Evolutionary conservation across 2,113 vertebrate species (phyloP), one percentile per base, ranked within the genome.

Genomic region (Sinocyclocheilus anshuiensis): DNA sequence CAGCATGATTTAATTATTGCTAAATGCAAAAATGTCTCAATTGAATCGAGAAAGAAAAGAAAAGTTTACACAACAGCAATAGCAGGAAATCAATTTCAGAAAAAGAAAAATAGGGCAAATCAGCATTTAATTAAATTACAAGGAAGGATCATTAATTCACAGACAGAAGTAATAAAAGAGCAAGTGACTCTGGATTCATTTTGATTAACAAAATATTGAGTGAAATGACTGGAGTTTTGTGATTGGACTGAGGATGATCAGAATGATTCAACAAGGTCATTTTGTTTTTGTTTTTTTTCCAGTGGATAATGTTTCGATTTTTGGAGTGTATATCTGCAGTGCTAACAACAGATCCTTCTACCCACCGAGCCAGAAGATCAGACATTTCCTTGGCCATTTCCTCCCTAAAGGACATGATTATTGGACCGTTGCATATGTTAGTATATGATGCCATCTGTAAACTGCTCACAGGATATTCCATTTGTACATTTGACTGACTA

Each of bases 371-470:
- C 92, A 99, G 94, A 87, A 97, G 93, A 87, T 97, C 96, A 86
- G 96, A 95, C 93, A 99, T 99, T 95, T 99, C 98, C 95, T 94
- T 96, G 82, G 95, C 97, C 97, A 99, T 98, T 94, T 99, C 96
- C 55, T 98, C 97, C 97, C 98, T 99, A 94, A 83, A 95, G 93
- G 3, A 48, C 45, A 48, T 12, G 94, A 88, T 83, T 82, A 86
- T 50, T 16, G 63, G 50, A 83, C 85, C 67, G 7, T 22, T 6
- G 15, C 8, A 80, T 7, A 76, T 67, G 87, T 91, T 90, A 90
- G 55, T 75, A 88, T 55, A 80, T 36, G 3, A 20, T 10, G 24
- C 15, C 22, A 50, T 13, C 42, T 13, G 0, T 13, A 1, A 24
- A 22, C 72, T 0, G 39, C 39, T 71, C 16, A 71, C 18, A 36